Conservation (phyloP, 2,888 invertebrate species). For the Acronicta aceris region DNA sequence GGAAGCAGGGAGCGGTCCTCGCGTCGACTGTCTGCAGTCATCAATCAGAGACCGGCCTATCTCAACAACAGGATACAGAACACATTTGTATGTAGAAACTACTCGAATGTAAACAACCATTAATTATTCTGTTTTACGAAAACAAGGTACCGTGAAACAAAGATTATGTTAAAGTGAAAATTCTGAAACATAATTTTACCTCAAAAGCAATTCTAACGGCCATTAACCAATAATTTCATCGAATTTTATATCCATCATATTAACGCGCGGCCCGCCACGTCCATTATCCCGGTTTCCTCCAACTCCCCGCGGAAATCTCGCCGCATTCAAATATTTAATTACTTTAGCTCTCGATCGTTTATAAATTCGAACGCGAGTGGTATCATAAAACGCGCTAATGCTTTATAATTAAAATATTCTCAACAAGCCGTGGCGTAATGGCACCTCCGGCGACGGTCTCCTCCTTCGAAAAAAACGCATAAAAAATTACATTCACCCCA, state of each 20-base stretch:
- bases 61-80: constrained; percentile 60
- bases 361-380: constrained; percentile 87
- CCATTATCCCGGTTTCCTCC: constrained; percentile 80
- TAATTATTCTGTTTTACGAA: constrained; percentile 40
- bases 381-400: constrained; percentile 90
- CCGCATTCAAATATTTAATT: constrained; percentile 89
- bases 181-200: constrained; percentile 70
- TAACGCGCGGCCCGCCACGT: constrained; percentile 76
- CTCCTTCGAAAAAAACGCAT: constrained; percentile 87
- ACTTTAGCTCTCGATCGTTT: constrained; percentile 87
- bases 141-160: constrained; percentile 34
- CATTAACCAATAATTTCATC: constrained; percentile 87
- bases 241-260: constrained; percentile 88
- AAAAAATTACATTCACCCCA: constrained; percentile 90
- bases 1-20: constrained; percentile 58
- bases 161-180: constrained; percentile 66
- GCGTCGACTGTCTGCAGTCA: constrained; percentile 65
- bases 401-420: constrained; percentile 90
- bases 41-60: constrained; percentile 71
- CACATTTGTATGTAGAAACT: constrained; percentile 49
- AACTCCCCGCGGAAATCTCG: constrained; percentile 87
- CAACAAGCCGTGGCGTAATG: constrained; percentile 90
- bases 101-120: constrained; percentile 43
- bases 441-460: constrained; percentile 88
- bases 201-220: constrained; percentile 79